Percentiles rank a stretch among this genome's conserved stretches.
Conservation (phyloP, 2,888 invertebrate species). For the Andrena fulva region DNA sequence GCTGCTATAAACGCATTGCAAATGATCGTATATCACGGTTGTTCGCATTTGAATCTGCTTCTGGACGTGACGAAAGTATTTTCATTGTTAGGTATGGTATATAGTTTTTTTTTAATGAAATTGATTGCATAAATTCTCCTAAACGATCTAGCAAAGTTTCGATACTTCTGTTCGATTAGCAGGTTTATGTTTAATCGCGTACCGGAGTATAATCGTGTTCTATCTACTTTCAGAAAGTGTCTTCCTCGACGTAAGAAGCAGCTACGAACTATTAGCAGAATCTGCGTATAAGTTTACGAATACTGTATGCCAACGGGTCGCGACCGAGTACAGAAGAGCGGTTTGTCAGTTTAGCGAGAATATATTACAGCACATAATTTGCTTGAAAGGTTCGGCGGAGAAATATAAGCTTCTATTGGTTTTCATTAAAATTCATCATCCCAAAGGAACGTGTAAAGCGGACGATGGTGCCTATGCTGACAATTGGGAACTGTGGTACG, state of each 20-base stretch:
- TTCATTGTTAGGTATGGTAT: conserved; percentile 72
- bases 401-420: conserved; percentile 85
- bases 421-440: conserved; percentile 86
- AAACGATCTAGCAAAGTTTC: background rate
- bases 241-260: conserved; percentile 40
- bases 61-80: conserved; percentile 74
- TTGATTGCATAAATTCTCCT: background rate
- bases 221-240: conserved; percentile 43
- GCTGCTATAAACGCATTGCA: conserved; percentile 85
- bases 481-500: conserved; percentile 84
- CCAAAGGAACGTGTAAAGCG: conserved; percentile 82
- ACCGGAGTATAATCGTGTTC: background rate
- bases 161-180: conserved; percentile 20
- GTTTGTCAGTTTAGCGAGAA: conserved; percentile 86
- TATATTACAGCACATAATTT: conserved; percentile 84
- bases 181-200: conserved; percentile 10
- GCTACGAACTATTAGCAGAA: conserved; percentile 61
- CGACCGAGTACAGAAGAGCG: conserved; percentile 85
- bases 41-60: conserved; percentile 75
- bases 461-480: conserved; percentile 82
- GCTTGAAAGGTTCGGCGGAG: conserved; percentile 77
- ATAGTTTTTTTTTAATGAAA: conserved; percentile 20
- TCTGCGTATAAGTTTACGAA: conserved; percentile 73
- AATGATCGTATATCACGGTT: conserved; percentile 85
- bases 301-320: conserved; percentile 84